Conservation (phyloP, 2,888 invertebrate genomes). For the Dolichomitus sp. region DNA sequence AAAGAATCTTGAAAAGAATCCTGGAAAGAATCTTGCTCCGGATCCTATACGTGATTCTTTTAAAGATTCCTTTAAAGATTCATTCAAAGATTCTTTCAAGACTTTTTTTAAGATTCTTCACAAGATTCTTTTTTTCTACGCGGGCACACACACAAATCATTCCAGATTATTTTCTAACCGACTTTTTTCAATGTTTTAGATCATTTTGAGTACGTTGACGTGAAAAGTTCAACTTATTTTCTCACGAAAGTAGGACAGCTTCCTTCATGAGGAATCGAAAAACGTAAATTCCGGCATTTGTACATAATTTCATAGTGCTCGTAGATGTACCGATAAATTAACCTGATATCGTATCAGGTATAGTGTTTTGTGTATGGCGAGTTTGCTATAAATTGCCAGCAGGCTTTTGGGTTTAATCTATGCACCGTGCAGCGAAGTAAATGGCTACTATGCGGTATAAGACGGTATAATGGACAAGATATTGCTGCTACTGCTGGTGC, state of each 20-base stretch:
- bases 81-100: too few species aligned
- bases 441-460: slow-evolving; percentile 16
- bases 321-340: slow-evolving; percentile 53
- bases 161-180: neutral
- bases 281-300: slow-evolving; percentile 12
- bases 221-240: neutral
- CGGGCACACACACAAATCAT: too few species aligned
- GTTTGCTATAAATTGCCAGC: slow-evolving; percentile 44
- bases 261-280: neutral
- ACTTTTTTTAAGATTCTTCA: too few species aligned
- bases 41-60: too few species aligned
- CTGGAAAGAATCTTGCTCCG: too few species aligned
- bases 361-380: slow-evolving; percentile 1
- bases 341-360: slow-evolving; percentile 25
- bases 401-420: slow-evolving; percentile 52
- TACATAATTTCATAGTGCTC: slow-evolving; percentile 49
- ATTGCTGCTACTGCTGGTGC: slow-evolving; percentile 15
- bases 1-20: too few species aligned
- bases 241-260: neutral
- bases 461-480: slow-evolving; percentile 34
- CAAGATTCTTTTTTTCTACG: too few species aligned
- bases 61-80: too few species aligned
- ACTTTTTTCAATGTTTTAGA: neutral
- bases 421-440: slow-evolving; percentile 13
- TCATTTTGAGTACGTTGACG: neutral